Conservation (phyloP, 2,888 invertebrate genomes). For the Troides aeacus region DNA sequence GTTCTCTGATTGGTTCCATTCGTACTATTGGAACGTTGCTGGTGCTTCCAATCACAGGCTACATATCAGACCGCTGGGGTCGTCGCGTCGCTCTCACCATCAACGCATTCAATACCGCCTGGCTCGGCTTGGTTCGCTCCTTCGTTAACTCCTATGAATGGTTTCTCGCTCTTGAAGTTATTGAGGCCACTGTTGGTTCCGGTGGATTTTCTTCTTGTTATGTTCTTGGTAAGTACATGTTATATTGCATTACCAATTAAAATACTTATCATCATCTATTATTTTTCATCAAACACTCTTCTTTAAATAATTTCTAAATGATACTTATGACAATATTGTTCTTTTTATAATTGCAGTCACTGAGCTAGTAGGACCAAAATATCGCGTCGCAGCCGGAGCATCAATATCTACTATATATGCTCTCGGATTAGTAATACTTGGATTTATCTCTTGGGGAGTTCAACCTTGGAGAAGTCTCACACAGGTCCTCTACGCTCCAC, state of each 20-base stretch:
- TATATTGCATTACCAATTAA: neutral
- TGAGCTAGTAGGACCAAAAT: constrained; percentile 88
- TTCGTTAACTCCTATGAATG: constrained; percentile 84
- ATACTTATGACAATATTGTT: no score
- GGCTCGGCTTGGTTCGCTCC: constrained; percentile 84
- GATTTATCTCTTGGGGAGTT: constrained; percentile 84
- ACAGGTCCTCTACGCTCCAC: constrained; percentile 85
- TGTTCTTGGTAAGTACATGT: constrained; percentile 80
- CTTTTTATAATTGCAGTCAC: constrained; percentile 76
- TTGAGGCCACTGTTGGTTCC: constrained; percentile 85
- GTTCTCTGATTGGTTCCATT: constrained; percentile 86
- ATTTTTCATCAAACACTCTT: no score
- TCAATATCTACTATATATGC: constrained; percentile 86
- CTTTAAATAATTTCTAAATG: no score
- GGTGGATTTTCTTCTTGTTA: constrained; percentile 87
- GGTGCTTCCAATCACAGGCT: constrained; percentile 85
- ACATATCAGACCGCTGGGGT: constrained; percentile 87
- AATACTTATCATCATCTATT: neutral
- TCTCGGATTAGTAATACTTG: constrained; percentile 85
- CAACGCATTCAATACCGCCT: constrained; percentile 81
- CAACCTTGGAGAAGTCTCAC: constrained; percentile 85
- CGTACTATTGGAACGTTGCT: constrained; percentile 86
- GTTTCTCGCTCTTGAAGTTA: constrained; percentile 85
- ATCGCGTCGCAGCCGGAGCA: constrained; percentile 86
- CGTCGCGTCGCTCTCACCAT: constrained; percentile 81